Base-by-base conservation (phyloP, 1,140 invertebrate genomes). In the Zaprionus taronus region DNA sequence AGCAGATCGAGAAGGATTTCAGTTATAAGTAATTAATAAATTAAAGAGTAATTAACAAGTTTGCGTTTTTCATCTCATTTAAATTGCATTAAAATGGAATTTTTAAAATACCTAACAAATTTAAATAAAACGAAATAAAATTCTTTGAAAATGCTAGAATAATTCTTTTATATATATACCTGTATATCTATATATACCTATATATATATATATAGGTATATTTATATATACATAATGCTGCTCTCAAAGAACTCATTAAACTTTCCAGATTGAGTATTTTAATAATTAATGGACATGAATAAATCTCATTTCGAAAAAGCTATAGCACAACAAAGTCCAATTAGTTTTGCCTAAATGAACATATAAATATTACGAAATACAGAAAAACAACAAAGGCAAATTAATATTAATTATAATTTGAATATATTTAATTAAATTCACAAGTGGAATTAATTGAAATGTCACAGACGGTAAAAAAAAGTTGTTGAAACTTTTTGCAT, bases 371-470 rank as follows among this genome's bases (percentile, higher is more conserved):
- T 14, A 51, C 20, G 12, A 51, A 12, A 41, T 12, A 14, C 12
- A 15, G 6, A 31, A 41, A n/a, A 41, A 6, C 4, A 24, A 24
- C 20, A 51, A 51, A 51, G 47, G 20, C 47, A 14, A 51, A 51
- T 51, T 51, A 14, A 51, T 14, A 51, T 51, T 14, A 24, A 51
- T 24, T 51, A 51, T 51, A 51, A 51, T 51, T 49, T 22, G 9
- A 12, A 51, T 22, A 44, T 17, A 47, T 51, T 51, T 20, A 51
- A 51, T 51, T 51, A 14, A 51, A 51, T 51, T 20, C 47, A 14
- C 20, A 14, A 6, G 11, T 51, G 24, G 9, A 51, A 24, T 51
- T 51, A 51, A 51, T 51, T 51, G 47, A 51, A 56, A 56, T 56
- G 26, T 31, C 53, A 56, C 53, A n/a, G 4, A 56, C 47, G n/a